Conservation (phyloP, 2,797 vertebrate species). For the Chiroxiphia lanceolata region DNA sequence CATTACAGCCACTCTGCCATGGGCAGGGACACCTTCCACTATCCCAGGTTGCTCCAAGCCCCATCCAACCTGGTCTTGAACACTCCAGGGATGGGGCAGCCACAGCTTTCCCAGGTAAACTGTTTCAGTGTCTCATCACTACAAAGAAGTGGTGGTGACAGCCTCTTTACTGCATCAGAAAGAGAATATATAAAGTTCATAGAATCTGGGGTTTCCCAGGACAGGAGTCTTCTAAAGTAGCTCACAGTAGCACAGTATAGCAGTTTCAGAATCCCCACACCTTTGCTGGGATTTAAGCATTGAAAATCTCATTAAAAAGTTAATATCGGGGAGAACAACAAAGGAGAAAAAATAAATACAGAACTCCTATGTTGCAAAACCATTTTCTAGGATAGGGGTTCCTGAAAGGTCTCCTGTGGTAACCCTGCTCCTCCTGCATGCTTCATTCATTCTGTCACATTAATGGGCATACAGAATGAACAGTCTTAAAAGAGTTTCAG, state of each 20-base stretch:
- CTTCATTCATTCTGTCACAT: background rate
- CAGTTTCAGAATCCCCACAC: background rate
- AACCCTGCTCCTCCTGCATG: background rate
- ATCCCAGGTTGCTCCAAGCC: accelerated
- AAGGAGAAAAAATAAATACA: background rate
- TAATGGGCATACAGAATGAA: background rate
- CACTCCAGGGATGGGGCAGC: background rate
- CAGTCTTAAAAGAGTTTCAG: background rate
- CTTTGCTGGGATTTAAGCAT: background rate
- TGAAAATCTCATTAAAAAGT: background rate
- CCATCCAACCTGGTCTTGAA: background rate
- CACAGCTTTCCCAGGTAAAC: background rate
- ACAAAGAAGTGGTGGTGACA: background rate
- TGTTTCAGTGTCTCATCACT: background rate
- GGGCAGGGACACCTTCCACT: background rate
- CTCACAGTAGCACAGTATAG: background rate
- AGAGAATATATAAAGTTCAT: background rate
- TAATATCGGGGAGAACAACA: background rate
- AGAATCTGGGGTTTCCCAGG: background rate
- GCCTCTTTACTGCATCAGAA: background rate
- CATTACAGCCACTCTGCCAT: background rate
- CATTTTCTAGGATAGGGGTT: background rate
- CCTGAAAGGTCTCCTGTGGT: background rate
- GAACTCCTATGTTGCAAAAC: background rate
- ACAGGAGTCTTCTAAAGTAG: background rate